Conservation (phyloP, 2,797 vertebrate genomes). For the Glossophaga mutica region DNA sequence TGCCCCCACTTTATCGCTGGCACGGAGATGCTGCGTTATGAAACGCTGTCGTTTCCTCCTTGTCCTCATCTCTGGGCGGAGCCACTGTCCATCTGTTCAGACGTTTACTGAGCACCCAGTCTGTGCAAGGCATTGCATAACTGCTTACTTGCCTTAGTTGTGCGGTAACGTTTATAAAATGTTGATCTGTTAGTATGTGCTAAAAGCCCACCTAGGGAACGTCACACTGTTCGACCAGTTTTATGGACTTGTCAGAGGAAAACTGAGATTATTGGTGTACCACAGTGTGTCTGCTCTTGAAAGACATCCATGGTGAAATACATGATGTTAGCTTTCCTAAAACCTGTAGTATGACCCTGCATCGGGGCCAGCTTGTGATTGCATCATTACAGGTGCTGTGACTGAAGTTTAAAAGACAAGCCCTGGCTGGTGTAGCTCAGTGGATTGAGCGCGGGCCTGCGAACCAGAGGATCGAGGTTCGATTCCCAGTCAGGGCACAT, state of each 20-base stretch:
- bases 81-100: conserved; percentile 65
- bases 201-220: conserved; percentile 21
- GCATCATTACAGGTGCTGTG: neutral
- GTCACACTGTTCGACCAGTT: neutral
- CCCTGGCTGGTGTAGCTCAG: no score
- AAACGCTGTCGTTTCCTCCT: conserved; percentile 68
- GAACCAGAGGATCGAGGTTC: no score
- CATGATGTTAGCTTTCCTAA: neutral
- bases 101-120: conserved; percentile 67
- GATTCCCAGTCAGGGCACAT: no score
- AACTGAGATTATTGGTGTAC: neutral
- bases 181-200: conserved; percentile 58
- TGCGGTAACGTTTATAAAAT: conserved; percentile 68
- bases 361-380: neutral
- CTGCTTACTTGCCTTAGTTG: conserved; percentile 72
- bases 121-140: conserved; percentile 68
- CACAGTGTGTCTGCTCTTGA: neutral
- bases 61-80: conserved; percentile 71
- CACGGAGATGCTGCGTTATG: conserved; percentile 34
- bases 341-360: neutral
- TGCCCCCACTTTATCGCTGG: conserved; percentile 25
- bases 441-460: no score
- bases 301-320: conserved; percentile 2
- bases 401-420: conserved; percentile 19
- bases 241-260: conserved; percentile 27